Evolutionary conservation across 2,797 vertebrate species (phyloP).

Genomic region (Lophotriccus pileatus): DNA sequence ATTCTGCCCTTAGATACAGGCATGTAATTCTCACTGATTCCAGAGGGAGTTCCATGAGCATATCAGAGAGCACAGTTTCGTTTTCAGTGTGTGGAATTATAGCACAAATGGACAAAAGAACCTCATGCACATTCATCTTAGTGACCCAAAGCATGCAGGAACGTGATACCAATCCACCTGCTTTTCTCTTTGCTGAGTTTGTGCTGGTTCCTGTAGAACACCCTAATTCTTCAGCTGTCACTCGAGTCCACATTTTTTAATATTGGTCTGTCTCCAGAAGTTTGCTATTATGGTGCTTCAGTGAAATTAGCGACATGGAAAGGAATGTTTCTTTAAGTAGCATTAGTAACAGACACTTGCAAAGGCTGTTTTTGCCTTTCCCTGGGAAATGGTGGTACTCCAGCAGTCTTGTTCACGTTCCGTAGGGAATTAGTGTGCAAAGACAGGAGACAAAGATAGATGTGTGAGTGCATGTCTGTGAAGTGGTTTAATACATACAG

Average conservation of each 20-base stretch:
- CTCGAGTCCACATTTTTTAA: neutral
- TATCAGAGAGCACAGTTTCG: slow-evolving; percentile 43
- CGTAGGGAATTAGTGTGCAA: slow-evolving; percentile 5
- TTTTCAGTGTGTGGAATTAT: slow-evolving; percentile 53
- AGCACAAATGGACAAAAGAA: slow-evolving; percentile 54
- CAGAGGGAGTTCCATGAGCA: slow-evolving; percentile 28
- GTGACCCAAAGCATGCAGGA: slow-evolving; percentile 57
- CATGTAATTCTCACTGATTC: slow-evolving; percentile 42
- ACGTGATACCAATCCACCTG: neutral
- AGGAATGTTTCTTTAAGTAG: neutral
- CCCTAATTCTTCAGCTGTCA: slow-evolving; percentile 17
- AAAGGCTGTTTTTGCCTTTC: neutral
- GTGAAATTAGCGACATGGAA: slow-evolving; percentile 48
- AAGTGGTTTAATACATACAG: neutral
- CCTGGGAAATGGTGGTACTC: neutral
- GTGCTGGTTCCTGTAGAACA: neutral
- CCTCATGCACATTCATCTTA: slow-evolving; percentile 68
- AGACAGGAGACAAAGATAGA: neutral
- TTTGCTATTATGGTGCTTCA: neutral
- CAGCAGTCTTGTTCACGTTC: neutral
- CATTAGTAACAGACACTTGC: neutral
- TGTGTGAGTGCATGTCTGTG: neutral
- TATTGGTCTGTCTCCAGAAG: neutral
- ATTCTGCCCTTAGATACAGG: slow-evolving; percentile 55
- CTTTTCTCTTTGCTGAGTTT: slow-evolving; percentile 20